Conservation (phyloP, 2,888 invertebrate species). For the Linyphia triangularis region DNA sequence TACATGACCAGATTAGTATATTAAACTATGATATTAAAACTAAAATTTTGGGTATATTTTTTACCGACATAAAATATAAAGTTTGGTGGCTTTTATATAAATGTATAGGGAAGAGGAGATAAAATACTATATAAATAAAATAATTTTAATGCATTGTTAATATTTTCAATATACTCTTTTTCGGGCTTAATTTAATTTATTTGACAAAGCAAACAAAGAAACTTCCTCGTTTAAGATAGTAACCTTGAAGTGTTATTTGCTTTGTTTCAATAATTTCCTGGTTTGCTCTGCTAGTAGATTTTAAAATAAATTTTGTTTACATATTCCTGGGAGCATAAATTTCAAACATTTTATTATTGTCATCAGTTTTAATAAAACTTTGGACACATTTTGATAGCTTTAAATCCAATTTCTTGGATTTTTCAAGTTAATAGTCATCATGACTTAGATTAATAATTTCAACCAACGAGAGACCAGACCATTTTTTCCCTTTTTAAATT, state of each 20-base stretch:
- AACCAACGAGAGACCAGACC: not conserved
- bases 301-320: not conserved
- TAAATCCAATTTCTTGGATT: not conserved
- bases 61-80: too few species aligned
- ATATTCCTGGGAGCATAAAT: not conserved
- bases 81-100: too few species aligned
- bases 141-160: too few species aligned
- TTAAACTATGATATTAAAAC: too few species aligned
- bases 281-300: not conserved
- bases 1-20: too few species aligned
- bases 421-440: not conserved
- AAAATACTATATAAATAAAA: too few species aligned
- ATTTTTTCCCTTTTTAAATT: too few species aligned
- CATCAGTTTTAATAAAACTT: too few species aligned
- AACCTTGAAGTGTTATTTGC: not conserved
- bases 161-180: too few species aligned
- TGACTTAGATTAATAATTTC: not conserved
- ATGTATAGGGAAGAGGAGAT: too few species aligned
- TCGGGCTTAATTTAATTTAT: not conserved
- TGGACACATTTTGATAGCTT: too few species aligned
- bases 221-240: conserved; percentile 3
- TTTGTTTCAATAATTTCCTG: not conserved
- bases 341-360: not conserved
- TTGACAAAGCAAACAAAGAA: not conserved
- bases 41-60: too few species aligned